A percentile compares a stretch with the other conserved stretches of the same genome.
phyloP scores from a whole-genome alignment of 2,888 invertebrate species.

The Chrysopilus asiliformis region DNA sequence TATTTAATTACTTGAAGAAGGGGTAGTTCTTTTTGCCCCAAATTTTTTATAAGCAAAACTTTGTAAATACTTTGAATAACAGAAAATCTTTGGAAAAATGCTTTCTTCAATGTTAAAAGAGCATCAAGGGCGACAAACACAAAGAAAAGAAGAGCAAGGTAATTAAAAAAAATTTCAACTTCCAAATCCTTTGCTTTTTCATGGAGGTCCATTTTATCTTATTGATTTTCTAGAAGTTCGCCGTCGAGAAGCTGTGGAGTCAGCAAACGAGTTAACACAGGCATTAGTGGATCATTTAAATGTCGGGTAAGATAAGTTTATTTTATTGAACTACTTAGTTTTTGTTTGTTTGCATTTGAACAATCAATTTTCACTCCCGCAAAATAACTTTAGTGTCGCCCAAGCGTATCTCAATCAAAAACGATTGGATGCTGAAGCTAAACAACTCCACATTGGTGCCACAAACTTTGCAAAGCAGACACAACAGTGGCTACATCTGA shows the following conservation, averaged over 20 bases:
- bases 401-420: conserved; percentile 98
- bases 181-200: neutral
- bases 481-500: conserved; percentile 88
- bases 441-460: conserved; percentile 85
- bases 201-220: conserved; percentile 6
- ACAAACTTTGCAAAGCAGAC: conserved; percentile 93
- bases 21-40: too few species aligned
- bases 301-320: conserved; percentile 59
- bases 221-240: conserved; percentile 59
- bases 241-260: conserved; percentile 82
- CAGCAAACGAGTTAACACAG: conserved; percentile 87
- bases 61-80: too few species aligned
- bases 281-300: conserved; percentile 94
- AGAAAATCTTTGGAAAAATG: too few species aligned
- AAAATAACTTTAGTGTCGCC: conserved; percentile 51
- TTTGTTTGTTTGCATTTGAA: neutral
- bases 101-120: conserved; percentile 76
- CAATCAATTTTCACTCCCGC: neutral
- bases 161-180: conserved; percentile 11
- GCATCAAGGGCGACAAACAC: conserved; percentile 66
- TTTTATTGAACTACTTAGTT: neutral
- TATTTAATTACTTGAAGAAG: too few species aligned
- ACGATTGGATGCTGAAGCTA: conserved; percentile 92
- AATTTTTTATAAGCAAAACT: too few species aligned
- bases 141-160: conserved; percentile 74